Evolutionary conservation across 1,140 invertebrate species (phyloP), one percentile per base, ranked within the genome.

Genomic region (Drosophila seguyi): DNA sequence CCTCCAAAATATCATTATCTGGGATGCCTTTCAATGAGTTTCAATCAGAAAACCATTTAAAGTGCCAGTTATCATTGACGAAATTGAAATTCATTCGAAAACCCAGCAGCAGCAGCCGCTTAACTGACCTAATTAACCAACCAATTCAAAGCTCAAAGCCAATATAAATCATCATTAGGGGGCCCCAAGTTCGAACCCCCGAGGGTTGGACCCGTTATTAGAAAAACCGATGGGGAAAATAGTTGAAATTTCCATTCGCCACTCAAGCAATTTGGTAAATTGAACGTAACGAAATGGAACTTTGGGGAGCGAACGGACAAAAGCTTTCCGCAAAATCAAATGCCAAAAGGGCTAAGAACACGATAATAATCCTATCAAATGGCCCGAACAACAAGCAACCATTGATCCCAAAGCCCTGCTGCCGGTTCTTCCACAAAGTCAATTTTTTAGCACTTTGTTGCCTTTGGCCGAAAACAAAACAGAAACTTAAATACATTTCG

Each of bases 331-430:
- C 79, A 82, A 79, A 79, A 82, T 85, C 82, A 87, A 86, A 83
- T 88, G 63, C 75, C 75, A 80, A 88, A 84, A 83, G 67, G 80
- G 75, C 68, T 71, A 78, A 78, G 79, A 87, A 87, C 85, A 87
- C 68, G 77, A 88, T 88, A 90, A 88, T 88, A 88, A 88, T 88
- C 85, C 84, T 76, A 90, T 90, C 73, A 88, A 87, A 83, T 88
- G 76, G 65, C 56, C 62, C 63, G 79, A 69, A 72, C 61, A 83
- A 83, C 63, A 59, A 55, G 53, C 58, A 58, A 50, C 29, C 50
- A 71, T 78, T 78, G 65, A 78, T 63, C 45, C 59, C 48, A 38
- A 48, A 22, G 34, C 13, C 14, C 45, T 47, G 45, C 16, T 48
- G 45, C 6, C 3, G 14, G 14, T 25, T 25, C 16, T 47, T 25